Conservation (phyloP, 1,140 invertebrate species). For the Drosophila hydei region DNA sequence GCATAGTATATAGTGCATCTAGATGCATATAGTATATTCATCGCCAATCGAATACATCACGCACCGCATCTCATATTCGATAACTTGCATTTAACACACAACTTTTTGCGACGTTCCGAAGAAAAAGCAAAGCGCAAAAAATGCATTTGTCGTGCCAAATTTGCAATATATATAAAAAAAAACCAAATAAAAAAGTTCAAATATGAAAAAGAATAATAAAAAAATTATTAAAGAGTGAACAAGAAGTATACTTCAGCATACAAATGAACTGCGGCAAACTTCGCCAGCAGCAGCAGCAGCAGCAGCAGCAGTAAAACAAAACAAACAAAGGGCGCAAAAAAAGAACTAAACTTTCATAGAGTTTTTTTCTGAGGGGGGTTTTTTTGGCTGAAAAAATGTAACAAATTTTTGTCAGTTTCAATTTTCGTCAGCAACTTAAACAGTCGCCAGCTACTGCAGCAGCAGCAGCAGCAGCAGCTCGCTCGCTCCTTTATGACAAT, state of each 20-base stretch:
- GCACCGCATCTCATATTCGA: conserved; percentile 57
- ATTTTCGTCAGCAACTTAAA: conserved; percentile 64
- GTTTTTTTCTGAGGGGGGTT: conserved; percentile 45
- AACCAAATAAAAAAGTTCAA: conserved; percentile 33
- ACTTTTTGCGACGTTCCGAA: conserved; percentile 40
- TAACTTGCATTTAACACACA: conserved; percentile 39
- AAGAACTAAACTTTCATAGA: conserved; percentile 34
- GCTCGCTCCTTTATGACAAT: conserved; percentile 64
- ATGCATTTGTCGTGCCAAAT: conserved; percentile 59
- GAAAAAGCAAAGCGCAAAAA: conserved; percentile 46
- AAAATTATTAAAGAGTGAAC: conserved; percentile 18
- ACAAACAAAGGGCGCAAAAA: conserved; percentile 68
- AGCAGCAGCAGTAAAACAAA: conserved; percentile 66
- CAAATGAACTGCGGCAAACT: conserved; percentile 78
- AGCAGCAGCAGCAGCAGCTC: conserved; percentile 3
- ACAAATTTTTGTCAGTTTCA: conserved; percentile 83
- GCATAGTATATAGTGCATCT: background rate
- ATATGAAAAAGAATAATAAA: conserved; percentile 19
- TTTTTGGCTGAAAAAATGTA: conserved; percentile 78
- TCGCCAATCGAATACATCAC: conserved; percentile 45
- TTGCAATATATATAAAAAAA: conserved; percentile 35
- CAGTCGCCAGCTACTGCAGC: background rate
- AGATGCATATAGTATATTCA: conserved; percentile 17
- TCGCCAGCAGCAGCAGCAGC: conserved; percentile 36
- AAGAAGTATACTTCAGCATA: conserved; percentile 57